Conservation (phyloP, 1,140 invertebrate species). For the Lanistes nyassanus region DNA sequence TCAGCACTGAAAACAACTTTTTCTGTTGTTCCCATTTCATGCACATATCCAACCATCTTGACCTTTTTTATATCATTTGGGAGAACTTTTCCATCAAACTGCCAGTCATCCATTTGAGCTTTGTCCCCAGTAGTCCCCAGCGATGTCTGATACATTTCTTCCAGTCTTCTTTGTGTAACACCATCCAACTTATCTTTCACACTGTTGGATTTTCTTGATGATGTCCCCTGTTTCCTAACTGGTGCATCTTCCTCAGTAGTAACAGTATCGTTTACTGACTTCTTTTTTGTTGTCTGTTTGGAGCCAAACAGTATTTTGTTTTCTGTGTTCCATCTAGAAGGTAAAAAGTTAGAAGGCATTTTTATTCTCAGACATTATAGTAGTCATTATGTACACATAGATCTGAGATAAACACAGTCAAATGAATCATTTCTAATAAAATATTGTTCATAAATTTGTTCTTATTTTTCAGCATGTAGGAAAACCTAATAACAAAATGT, state of each 20-base stretch:
- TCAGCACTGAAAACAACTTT: no score
- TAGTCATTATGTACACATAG: no score
- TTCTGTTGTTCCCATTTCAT: no score
- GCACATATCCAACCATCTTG: no score
- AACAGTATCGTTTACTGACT: neutral
- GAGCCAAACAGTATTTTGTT: constrained; percentile 23
- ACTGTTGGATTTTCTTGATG: neutral
- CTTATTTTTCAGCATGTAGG: no score
- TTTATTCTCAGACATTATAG: neutral
- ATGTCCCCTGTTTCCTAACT: no score
- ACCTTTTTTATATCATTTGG: no score
- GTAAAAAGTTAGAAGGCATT: neutral
- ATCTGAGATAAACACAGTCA: no score
- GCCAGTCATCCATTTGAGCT: neutral
- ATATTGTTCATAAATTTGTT: no score
- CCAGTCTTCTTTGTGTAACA: neutral
- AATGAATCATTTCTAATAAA: no score
- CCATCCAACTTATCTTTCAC: neutral
- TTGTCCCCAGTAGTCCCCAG: neutral
- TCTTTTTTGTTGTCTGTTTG: neutral
- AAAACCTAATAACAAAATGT: no score
- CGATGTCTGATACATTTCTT: constrained; percentile 2
- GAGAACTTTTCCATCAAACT: no score
- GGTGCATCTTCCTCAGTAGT: neutral
- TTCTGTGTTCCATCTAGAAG: constrained; percentile 21